Conservation (phyloP, 2,888 invertebrate species). For the Chalcis sispes region DNA sequence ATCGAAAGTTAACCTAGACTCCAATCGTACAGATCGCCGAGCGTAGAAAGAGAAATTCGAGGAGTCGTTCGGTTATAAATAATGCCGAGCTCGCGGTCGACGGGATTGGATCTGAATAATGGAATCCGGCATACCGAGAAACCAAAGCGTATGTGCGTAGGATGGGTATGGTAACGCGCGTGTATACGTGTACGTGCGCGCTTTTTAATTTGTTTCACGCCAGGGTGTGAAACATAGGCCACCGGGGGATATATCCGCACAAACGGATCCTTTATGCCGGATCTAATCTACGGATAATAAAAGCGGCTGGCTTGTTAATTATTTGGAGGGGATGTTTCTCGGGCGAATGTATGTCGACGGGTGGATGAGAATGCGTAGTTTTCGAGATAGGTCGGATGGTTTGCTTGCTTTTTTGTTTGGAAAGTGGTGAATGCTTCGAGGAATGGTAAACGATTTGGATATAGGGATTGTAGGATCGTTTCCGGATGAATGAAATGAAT, state of each 20-base stretch:
- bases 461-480: too few species aligned
- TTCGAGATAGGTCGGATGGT: too few species aligned
- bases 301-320: conserved; percentile 29
- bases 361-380: too few species aligned
- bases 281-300: conserved; percentile 49
- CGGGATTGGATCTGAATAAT: conserved; percentile 73
- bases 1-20: too few species aligned
- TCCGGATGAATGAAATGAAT: too few species aligned
- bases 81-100: conserved; percentile 64
- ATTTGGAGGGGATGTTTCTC: too few species aligned
- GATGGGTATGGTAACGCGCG: too few species aligned
- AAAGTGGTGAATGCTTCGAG: too few species aligned
- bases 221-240: conserved; percentile 65
- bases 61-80: conserved; percentile 56
- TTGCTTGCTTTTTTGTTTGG: too few species aligned
- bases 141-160: conserved; percentile 61
- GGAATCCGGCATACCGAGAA: conserved; percentile 65
- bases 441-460: too few species aligned
- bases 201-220: conserved; percentile 70
- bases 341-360: too few species aligned
- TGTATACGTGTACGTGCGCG: too few species aligned
- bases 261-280: conserved; percentile 7
- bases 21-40: background rate
- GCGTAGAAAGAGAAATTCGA: conserved; percentile 42
- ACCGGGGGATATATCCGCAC: conserved; percentile 46